Evolutionary conservation across 2,888 invertebrate species (phyloP), one percentile per base, ranked within the genome.

Genomic region (Ochropleura leucogaster): DNA sequence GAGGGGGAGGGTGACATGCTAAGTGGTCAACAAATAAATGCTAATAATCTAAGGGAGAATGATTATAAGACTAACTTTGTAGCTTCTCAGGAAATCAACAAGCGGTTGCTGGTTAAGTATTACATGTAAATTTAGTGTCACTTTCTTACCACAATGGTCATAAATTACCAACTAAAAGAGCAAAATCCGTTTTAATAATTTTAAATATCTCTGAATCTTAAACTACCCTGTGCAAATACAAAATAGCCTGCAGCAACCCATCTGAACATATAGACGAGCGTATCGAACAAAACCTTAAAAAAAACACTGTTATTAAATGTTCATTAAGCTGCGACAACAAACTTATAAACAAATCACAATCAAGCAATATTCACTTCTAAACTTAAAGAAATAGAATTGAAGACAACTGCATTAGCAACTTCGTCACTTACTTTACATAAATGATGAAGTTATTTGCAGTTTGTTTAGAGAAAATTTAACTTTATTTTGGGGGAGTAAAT

Each of bases 251-350:
- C 89, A 94, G 95, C 93, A 47, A 72, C 77, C 66, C 86, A 86
- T 86, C 82, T 79, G 80, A 92, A 91, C 88, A 88, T 92, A 93
- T 92, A 90, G 91, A 91, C 88, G 88, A 89, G 85, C 83, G 79
- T 89, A 92, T 91, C 90, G 91, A 91, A 92, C 88, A 79, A 85
- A 86, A 88, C 89, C 49, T 74, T 87, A 85, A 92, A 90, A 76
- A 92, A 92, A 90, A 89, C 88, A 85, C 92, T 92, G 93, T 93
- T 94, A 95, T 95, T 95, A 95, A 94, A 95, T 94, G 85, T 92
- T 93, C 93, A 94, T 95, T 95, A 95, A 91, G 89, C 84, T 85
- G 89, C 89, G 92, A 93, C 91, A 92, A 90, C 91, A 84, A 89
- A 81, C 69, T 80, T 86, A 80, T 62, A 18, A 70, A 68, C 44